phyloP scores from a whole-genome alignment of 1,140 invertebrate species.

The Leptinotarsa defecta region DNA sequence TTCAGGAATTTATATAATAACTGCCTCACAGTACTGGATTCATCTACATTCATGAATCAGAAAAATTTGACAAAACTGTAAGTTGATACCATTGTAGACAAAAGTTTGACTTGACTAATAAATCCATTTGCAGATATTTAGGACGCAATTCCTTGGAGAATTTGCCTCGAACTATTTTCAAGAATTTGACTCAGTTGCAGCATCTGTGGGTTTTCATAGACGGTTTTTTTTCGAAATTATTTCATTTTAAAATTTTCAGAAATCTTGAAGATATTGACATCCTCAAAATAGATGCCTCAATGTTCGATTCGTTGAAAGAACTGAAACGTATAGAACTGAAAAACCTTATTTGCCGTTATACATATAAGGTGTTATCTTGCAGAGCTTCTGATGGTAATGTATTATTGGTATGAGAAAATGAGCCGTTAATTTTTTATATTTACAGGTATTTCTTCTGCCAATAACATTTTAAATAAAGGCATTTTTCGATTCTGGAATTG shows the following conservation, averaged over 20 bases:
- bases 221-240: not conserved
- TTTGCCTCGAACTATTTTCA: not conserved
- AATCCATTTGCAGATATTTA: not conserved
- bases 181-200: not conserved
- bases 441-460: conserved; percentile 68
- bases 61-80: conserved; percentile 12
- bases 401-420: conserved; percentile 3
- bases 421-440: conserved; percentile 14
- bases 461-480: conserved; percentile 68
- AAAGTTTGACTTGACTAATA: not conserved
- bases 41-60: conserved; percentile 1
- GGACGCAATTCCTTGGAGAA: conserved; percentile 34
- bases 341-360: conserved; percentile 74
- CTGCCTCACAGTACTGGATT: not conserved
- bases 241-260: conserved; percentile 48
- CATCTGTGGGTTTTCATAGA: conserved; percentile 8
- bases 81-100: conserved; percentile 5
- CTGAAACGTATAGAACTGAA: conserved; percentile 70
- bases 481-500: conserved; percentile 71
- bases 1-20: conserved; percentile 16
- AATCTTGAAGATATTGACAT: conserved; percentile 64
- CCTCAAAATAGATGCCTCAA: conserved; percentile 60
- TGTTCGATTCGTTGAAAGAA: conserved; percentile 59
- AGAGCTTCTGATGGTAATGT: conserved; percentile 66
- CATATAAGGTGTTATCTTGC: conserved; percentile 66